Percentiles rank a stretch among this genome's conserved stretches.
phyloP scores from a whole-genome alignment of 2,888 invertebrate species.

The Drosophila silvestris region DNA sequence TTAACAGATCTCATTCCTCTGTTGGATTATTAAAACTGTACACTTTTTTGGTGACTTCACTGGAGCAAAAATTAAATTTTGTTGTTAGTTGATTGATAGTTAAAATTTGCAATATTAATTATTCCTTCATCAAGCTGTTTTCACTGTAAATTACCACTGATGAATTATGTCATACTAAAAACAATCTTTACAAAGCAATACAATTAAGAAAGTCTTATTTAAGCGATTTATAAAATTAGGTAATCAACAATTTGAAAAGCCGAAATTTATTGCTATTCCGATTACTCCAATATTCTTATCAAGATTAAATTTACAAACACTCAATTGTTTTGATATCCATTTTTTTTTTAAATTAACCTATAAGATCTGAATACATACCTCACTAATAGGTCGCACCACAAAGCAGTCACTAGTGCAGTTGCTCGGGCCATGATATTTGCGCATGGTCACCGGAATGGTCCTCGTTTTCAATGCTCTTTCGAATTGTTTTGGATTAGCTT shows the following conservation, averaged over 20 bases:
- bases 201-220: neutral
- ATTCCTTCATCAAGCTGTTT: neutral
- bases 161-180: neutral
- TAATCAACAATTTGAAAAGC: neutral
- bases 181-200: neutral
- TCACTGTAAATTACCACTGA: neutral
- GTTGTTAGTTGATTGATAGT: neutral
- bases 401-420: constrained; percentile 74
- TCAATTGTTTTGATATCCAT: neutral
- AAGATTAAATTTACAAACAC: neutral
- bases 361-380: constrained; percentile 57
- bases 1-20: neutral
- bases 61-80: neutral
- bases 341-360: neutral
- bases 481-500: constrained; percentile 1
- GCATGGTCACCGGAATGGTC: constrained; percentile 76
- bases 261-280: neutral
- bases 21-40: neutral
- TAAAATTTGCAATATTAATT: neutral
- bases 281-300: neutral
- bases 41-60: neutral
- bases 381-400: constrained; percentile 73
- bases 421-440: constrained; percentile 64
- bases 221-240: too few relatives aligned
- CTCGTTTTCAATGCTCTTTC: constrained; percentile 77